These are phyloP conservation scores for Agriopis aurantiaria DNA, from an alignment of 2,888 invertebrate species.

Conservation along the genomic window DNA sequence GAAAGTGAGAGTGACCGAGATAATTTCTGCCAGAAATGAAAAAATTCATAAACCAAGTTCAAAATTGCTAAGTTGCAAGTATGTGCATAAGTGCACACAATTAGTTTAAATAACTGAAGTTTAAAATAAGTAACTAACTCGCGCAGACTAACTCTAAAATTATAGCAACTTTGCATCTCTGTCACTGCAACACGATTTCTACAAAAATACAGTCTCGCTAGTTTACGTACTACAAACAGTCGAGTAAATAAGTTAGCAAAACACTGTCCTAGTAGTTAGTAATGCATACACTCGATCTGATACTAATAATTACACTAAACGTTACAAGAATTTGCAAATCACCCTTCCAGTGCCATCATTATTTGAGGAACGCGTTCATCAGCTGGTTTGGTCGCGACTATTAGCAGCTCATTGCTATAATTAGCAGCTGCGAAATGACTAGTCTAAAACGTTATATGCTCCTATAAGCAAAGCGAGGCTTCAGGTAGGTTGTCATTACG, in stretches of 20 bases:
- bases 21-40: too few species aligned
- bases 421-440: background rate
- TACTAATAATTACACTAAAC: constrained; percentile 8
- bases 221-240: background rate
- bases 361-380: background rate
- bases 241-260: background rate
- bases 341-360: constrained; percentile 1
- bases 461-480: too few species aligned
- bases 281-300: background rate
- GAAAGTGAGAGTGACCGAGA: too few species aligned
- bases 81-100: too few species aligned
- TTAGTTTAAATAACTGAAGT: background rate
- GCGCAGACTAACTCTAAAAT: background rate
- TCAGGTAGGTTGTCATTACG: background rate
- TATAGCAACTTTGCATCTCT: background rate
- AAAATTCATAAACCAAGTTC: too few species aligned
- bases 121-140: background rate
- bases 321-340: constrained; percentile 2
- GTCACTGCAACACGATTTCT: background rate
- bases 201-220: background rate
- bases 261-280: background rate
- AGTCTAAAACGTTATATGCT: background rate
- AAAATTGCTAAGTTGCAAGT: too few species aligned
- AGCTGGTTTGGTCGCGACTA: background rate
- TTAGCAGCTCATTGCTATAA: background rate